Base-by-base conservation (phyloP, 2,797 vertebrate species). In the Leptodactylus fallax region DNA sequence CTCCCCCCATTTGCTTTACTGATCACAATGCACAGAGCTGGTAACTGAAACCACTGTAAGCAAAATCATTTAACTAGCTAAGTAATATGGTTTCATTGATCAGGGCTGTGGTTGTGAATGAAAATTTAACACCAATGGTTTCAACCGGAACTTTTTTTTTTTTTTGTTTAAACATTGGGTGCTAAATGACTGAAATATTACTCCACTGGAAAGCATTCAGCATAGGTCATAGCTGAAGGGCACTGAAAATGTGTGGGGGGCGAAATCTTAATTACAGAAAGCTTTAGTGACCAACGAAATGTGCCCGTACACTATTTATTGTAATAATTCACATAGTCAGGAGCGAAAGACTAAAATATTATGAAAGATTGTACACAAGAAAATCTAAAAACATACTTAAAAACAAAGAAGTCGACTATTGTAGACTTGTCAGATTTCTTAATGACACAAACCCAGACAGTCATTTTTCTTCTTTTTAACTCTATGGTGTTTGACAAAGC, bases 401-500 rank as follows among this genome's bases (percentile, higher is more conserved):
- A 85, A 67, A 56, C 25, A 77, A 51, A 58, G 53, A 72, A 80
- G 23, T 27, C n/a, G 3, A 65, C 55, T 71, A 81, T 82, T 76
- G 56, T 87, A 83, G 23, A 72, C 45, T 86, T 79, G 63, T 86
- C 76, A 79, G 45, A 45, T 74, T 81, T 91, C 92, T 89, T 79
- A 63, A 87, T 91, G 67, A 84, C 86, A 90, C 86, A 91, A 92
- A 90, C 77, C 79, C 90, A 81, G 81, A 91, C 90, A 89, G 91
- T 79, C 86, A 3, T 71, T 17, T 19, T 7, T 87, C 58, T 78
- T 55, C 84, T 90, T 90, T 88, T 90, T 89, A 90, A 91, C 92
- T 91, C 88, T 85, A 88, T 88, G 83, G 88, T 93, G 92, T 94
- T 94, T 94, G 91, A 92, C 88, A 93, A 91, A 94, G 91, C 92